A percentile compares a stretch with the other conserved stretches of the same genome.
Evolutionary conservation across 64 coral and sea anemone species (phyloP).

Genomic region (Hydrozoanthus tunicans): DNA sequence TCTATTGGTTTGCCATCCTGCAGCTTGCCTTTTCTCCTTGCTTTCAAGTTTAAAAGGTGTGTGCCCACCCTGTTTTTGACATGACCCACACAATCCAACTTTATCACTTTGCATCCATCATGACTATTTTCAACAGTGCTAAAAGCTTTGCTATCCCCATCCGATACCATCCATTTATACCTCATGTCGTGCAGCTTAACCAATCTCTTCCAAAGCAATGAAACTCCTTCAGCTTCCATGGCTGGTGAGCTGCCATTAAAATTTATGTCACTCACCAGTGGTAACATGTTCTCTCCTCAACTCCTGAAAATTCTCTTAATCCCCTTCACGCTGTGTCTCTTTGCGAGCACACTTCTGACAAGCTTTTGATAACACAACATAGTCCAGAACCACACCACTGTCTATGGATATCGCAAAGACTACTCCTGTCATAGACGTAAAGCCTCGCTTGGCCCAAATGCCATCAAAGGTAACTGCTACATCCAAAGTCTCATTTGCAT

Average conservation of each 20-base stretch:
- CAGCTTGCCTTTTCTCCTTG: too few species aligned
- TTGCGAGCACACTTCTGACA: constrained; percentile 44
- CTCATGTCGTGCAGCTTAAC: constrained; percentile 4
- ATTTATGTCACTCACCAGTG: constrained; percentile 45
- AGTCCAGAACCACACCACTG: constrained; percentile 37
- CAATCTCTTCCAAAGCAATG: constrained; percentile 23
- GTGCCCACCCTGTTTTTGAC: neutral
- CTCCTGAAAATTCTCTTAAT: constrained; percentile 41
- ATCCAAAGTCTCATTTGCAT: constrained; percentile 32
- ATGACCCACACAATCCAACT: constrained; percentile 14
- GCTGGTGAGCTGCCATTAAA: neutral
- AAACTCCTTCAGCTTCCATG: constrained; percentile 11
- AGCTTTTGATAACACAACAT: constrained; percentile 24
- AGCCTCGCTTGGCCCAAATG: constrained; percentile 34
- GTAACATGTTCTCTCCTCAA: constrained; percentile 47
- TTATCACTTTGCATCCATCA: constrained; percentile 40
- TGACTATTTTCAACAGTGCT: constrained; percentile 37
- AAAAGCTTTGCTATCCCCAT: constrained; percentile 4
- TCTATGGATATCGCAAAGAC: constrained; percentile 40
- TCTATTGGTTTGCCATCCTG: too few species aligned
- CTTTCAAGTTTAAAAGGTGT: too few species aligned
- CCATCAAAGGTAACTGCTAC: constrained; percentile 14
- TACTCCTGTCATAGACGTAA: constrained; percentile 40
- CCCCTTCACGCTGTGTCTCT: constrained; percentile 33
- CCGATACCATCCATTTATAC: constrained; percentile 28